Base-by-base conservation (phyloP, 2,113 vertebrate species). In the Passer domesticus region DNA sequence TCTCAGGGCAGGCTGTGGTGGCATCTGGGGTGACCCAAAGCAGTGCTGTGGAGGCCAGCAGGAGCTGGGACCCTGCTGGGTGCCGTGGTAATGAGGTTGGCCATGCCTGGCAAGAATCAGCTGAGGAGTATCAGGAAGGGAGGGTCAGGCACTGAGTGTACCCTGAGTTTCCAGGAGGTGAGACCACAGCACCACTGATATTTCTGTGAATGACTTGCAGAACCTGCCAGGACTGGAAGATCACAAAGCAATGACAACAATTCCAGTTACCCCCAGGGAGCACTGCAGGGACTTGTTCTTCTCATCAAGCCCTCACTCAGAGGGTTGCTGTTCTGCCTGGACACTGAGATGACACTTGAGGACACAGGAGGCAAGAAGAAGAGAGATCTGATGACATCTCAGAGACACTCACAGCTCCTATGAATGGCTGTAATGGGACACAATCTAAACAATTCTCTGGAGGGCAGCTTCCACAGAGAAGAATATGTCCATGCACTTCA, bases 1-100 rank as follows among this genome's bases (percentile, higher is more conserved):
- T 44, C 50, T 74, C 50, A 18, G 6, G 64, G 55, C 58, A 56
- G 41, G 43, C 66, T 84, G 25, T 10, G 27, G 13, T 21, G 74
- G 6, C 6, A 6, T 7, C 52, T 39, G 66, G 18, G 23, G 5
- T 1, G 2, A 87, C 37, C 31, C 46, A 77, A 41, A 78, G 43
- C 43, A 25, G 33, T 14, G 35, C 69, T 49, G 17, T 23, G 55
- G 44, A n/a, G 39, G 43, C 49, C 89, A 73, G 49, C 64, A 87
- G 82, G 17, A 75, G 39, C 47, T 7, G 4, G 82, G 35, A 79
- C 59, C 56, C 23, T 46, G 22, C 3, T 46, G 43, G 18, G 37
- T 22, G n/a, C 19, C 6, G 4, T 0, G 0, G 30, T 15, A 3
- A 47, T 18, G 70, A 76, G 11, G 13, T 2, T 58, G 83, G 52